Evolutionary conservation across 2,797 vertebrate species (phyloP).

Genomic region (Hipposideros larvatus): DNA sequence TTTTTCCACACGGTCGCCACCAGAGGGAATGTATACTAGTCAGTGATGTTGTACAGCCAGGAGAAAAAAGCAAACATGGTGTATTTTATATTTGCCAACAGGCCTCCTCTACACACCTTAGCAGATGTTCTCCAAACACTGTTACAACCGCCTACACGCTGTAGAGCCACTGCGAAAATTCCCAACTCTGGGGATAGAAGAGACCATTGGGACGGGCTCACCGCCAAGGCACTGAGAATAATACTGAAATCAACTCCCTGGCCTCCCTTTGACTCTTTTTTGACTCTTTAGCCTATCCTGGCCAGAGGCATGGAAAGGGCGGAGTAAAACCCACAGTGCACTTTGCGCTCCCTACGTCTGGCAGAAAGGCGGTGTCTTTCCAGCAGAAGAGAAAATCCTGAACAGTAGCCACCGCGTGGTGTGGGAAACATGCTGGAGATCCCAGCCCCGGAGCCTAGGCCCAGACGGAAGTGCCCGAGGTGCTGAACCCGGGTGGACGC

Average conservation of each 20-base stretch:
- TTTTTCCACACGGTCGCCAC: slow-evolving; percentile 68
- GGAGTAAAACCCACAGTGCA: background rate
- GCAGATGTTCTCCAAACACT: slow-evolving; percentile 63
- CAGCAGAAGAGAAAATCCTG: slow-evolving; percentile 53
- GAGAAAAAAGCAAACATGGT: slow-evolving; percentile 30
- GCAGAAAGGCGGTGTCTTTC: slow-evolving; percentile 63
- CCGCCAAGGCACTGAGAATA: background rate
- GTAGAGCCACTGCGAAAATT: slow-evolving; percentile 29
- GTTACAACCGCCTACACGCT: background rate
- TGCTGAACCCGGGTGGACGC: background rate
- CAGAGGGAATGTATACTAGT: background rate
- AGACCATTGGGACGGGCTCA: background rate
- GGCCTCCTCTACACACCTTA: background rate
- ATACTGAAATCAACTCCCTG: background rate
- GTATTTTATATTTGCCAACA: slow-evolving; percentile 48
- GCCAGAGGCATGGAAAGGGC: background rate
- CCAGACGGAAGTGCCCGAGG: background rate
- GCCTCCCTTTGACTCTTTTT: background rate
- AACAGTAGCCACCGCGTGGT: background rate
- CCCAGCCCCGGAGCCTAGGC: background rate
- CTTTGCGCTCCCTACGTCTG: background rate
- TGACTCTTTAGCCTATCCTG: background rate
- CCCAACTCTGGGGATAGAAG: background rate
- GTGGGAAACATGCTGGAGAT: background rate
- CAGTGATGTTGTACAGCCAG: slow-evolving; percentile 69